Evolutionary conservation across 2,113 vertebrate genomes (phyloP).

Genomic region (Gallinago paraguaiae): DNA sequence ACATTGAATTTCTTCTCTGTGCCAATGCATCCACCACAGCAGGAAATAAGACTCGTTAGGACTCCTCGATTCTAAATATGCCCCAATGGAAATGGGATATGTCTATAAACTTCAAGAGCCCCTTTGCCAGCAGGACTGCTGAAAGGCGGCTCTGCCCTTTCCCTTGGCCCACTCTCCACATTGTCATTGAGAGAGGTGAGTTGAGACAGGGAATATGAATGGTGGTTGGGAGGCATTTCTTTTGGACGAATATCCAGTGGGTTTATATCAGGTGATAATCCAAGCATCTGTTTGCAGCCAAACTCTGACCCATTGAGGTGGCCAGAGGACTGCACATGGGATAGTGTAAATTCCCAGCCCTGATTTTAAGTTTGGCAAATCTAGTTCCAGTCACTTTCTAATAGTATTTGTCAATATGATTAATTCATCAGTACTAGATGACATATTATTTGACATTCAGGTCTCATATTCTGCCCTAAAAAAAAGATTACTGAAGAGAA

Average conservation of each 20-base stretch:
- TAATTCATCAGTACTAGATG: not conserved
- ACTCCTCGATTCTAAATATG: fast-evolving
- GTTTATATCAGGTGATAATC: not conserved
- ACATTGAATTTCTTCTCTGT: not conserved
- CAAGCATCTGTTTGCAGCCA: not conserved
- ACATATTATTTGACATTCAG: not conserved
- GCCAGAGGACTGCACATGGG: not conserved
- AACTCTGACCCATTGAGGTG: not conserved
- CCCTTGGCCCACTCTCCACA: not conserved
- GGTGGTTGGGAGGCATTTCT: not conserved
- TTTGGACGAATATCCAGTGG: not conserved
- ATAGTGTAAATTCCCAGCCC: not conserved
- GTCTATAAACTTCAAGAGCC: not conserved
- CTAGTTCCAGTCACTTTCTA: not conserved
- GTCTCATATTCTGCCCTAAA: not conserved
- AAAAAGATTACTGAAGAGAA: not conserved
- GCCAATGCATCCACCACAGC: not conserved
- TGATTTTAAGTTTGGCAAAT: not conserved
- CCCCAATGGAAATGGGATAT: not conserved
- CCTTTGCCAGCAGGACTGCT: not conserved
- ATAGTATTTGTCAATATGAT: not conserved
- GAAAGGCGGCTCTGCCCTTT: not conserved
- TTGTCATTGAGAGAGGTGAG: not conserved
- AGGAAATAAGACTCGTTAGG: not conserved
- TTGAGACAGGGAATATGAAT: not conserved